Evolutionary conservation across 1,140 invertebrate species (phyloP).

Genomic region (Formica exsecta): DNA sequence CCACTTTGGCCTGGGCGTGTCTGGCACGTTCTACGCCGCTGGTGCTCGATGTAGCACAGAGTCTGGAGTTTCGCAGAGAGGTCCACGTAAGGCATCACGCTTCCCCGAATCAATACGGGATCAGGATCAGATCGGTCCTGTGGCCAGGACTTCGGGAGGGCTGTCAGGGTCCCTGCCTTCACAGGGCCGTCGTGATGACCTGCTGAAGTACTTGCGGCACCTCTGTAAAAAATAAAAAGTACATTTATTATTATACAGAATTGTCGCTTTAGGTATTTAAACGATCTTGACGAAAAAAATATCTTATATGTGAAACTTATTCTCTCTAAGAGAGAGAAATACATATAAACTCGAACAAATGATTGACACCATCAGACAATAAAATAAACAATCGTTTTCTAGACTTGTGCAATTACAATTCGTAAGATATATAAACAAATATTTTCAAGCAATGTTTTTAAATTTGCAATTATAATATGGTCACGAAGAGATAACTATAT

Average conservation of each 20-base stretch:
- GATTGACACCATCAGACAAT: not conserved
- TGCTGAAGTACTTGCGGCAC: slow-evolving; percentile 29
- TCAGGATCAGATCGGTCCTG: slow-evolving; percentile 89
- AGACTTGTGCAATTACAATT: slow-evolving; percentile 3
- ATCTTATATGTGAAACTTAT: not conserved
- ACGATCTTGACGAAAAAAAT: not conserved
- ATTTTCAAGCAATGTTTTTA: not conserved
- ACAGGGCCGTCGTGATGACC: slow-evolving; percentile 91
- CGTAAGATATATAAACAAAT: not conserved
- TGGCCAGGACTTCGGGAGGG: slow-evolving; percentile 91
- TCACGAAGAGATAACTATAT: not conserved
- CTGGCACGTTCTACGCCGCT: slow-evolving; percentile 85
- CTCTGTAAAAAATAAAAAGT: slow-evolving; percentile 35
- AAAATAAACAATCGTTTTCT: not conserved
- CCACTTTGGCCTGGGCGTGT: slow-evolving; percentile 90
- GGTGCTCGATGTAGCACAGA: slow-evolving; percentile 78
- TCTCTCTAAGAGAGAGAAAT: not conserved
- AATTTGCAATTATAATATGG: slow-evolving; percentile 19
- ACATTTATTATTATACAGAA: not conserved
- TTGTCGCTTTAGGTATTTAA: not conserved
- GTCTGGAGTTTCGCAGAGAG: slow-evolving; percentile 87
- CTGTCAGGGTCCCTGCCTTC: slow-evolving; percentile 89
- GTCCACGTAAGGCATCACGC: slow-evolving; percentile 89
- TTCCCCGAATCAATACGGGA: slow-evolving; percentile 87
- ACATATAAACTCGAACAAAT: not conserved